A percentile compares a stretch with the other conserved stretches of the same genome.
These are phyloP conservation scores for Pseudococcus longispinus DNA, from an alignment of 2,888 invertebrate genomes.

Conservation along the genomic window DNA sequence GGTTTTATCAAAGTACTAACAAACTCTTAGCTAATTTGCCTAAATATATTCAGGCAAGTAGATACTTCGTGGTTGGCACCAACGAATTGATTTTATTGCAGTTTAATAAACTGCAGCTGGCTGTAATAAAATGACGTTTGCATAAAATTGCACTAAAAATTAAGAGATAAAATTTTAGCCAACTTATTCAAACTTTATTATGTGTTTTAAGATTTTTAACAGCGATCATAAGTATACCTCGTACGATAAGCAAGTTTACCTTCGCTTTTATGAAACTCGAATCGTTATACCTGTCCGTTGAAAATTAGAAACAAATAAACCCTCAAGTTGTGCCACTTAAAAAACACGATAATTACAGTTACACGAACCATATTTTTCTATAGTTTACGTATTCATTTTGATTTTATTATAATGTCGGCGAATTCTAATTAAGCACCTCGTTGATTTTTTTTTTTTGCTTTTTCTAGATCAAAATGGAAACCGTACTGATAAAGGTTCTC, in stretches of 20 bases:
- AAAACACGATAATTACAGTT: neutral
- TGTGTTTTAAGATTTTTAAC: neutral
- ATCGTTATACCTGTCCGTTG: neutral
- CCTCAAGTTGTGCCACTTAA: slow-evolving; percentile 18
- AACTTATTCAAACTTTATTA: neutral
- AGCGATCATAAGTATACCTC: neutral
- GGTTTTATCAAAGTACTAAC: neutral
- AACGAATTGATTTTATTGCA: neutral
- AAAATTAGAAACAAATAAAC: slow-evolving; percentile 8
- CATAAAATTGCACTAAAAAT: neutral
- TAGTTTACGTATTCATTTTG: neutral
- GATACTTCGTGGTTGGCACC: neutral
- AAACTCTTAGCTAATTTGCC: neutral
- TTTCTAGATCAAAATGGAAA: slow-evolving; percentile 31
- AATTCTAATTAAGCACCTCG: neutral
- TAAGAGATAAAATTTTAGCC: neutral
- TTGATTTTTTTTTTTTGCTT: neutral
- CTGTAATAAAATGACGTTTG: neutral
- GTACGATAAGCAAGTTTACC: neutral
- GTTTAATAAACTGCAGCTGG: neutral
- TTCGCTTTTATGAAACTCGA: slow-evolving; percentile 1
- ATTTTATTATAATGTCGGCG: neutral
- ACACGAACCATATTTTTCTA: slow-evolving; percentile 5
- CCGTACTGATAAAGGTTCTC: neutral
- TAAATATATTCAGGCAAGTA: neutral